phyloP scores from a whole-genome alignment of 2,888 invertebrate genomes.

The Philereme vetulata region DNA sequence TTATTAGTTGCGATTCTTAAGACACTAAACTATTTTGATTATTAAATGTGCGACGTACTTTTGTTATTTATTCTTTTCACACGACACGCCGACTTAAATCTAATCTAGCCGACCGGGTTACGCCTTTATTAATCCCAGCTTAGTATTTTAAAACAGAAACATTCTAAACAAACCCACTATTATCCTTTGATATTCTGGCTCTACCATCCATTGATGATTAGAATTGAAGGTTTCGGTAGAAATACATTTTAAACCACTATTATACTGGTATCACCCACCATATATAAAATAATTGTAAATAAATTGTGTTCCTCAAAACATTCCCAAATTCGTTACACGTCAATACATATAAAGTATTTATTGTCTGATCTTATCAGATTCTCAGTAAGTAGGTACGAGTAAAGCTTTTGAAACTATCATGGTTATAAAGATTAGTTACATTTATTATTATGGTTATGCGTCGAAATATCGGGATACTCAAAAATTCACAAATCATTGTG shows the following conservation, averaged over 20 bases:
- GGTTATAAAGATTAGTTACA: no score
- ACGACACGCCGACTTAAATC: background rate
- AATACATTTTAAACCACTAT: constrained; percentile 17
- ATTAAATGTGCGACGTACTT: background rate
- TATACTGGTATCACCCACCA: constrained; percentile 4
- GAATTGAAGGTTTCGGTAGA: constrained; percentile 10
- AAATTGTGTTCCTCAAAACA: no score
- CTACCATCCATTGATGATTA: constrained; percentile 5
- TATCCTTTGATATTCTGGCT: no score
- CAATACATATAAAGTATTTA: background rate
- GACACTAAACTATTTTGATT: constrained; percentile 16
- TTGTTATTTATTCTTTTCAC: background rate
- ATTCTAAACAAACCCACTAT: no score
- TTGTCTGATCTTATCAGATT: background rate
- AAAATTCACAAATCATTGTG: no score
- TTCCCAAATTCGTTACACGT: no score
- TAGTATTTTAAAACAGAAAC: no score
- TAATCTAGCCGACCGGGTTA: background rate
- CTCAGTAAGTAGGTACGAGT: no score
- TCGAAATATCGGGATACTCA: no score
- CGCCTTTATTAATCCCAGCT: background rate
- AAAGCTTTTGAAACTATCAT: no score
- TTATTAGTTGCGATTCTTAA: constrained; percentile 46
- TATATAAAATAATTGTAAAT: constrained; percentile 1
- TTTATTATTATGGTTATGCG: no score